Evolutionary conservation across 1,140 invertebrate species (phyloP), one percentile per base, ranked within the genome.

Genomic region (Micrasema minimum): DNA sequence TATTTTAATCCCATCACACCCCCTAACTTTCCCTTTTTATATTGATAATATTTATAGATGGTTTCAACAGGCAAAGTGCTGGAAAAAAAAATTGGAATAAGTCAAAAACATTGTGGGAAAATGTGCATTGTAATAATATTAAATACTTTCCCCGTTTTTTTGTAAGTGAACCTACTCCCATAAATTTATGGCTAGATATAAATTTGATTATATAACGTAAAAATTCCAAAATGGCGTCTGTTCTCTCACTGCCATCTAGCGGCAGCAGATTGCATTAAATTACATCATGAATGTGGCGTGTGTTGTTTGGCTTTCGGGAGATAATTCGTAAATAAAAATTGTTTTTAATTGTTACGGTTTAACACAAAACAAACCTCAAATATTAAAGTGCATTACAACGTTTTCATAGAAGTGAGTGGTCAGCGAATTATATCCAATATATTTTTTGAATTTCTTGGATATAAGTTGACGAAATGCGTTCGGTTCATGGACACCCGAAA

Each of bases 251-350:
- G 51, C 69, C 69, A 71, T 71, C 69, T 71, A 71, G 38, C 50
- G 38, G 62, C 11, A 10, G 9, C n/a, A 43, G 38, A 41, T 23
- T 16, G 35, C 18, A 71, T 23, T 46, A 66, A 66, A 66, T 71
- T 83, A 82, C 78, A 81, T 81, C 80, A 82, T 82, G 82, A 84
- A 84, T 84, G 83, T 83, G 83, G 83, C 83, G 83, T 84, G 83
- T 84, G 82, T 84, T 84, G 83, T 84, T 84, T 84, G 81, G 79
- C 78, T 79, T 80, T 78, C 79, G 79, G 78, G 46, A 41, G 67
- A 69, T 79, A 79, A 82, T 78, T 83, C 82, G 83, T 84, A 84
- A 84, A 84, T 83, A 84, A 83, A 82, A 84, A 82, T 82, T 71
- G 61, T 71, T 55, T 71, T 66, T 53, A 61, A 59, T 69, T 69